A percentile compares a stretch with the other conserved stretches of the same genome.
Evolutionary conservation across 2,113 vertebrate species (phyloP).

Genomic region (Eira barbara): DNA sequence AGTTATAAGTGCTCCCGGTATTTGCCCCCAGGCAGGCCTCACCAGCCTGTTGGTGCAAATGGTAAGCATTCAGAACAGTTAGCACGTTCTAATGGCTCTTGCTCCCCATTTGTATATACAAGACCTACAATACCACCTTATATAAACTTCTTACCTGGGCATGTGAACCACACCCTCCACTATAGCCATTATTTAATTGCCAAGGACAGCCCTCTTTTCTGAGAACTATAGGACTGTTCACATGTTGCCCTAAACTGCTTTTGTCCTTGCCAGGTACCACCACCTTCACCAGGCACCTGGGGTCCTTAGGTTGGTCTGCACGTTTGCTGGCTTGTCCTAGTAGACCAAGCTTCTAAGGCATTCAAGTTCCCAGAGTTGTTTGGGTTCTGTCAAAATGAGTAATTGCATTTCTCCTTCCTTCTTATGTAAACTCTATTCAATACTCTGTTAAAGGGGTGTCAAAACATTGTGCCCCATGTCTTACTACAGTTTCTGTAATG

Average conservation of each 20-base stretch:
- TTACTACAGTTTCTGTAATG: not conserved
- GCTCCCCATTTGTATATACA: not conserved
- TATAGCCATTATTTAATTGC: not conserved
- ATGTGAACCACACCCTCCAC: not conserved
- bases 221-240: not conserved
- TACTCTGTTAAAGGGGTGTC: not conserved
- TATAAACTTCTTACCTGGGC: not conserved
- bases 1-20: not conserved
- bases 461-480: not conserved
- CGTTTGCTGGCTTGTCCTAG: not conserved
- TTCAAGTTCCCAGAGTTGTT: not conserved
- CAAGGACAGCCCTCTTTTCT: not conserved
- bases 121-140: not conserved
- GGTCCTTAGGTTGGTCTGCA: not conserved
- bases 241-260: rapidly evolving
- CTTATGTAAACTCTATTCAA: not conserved
- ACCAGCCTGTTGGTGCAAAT: not conserved
- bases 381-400: not conserved
- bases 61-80: not conserved
- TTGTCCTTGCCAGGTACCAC: not conserved
- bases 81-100: not conserved
- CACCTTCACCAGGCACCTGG: not conserved
- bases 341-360: not conserved
- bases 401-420: not conserved
- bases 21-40: not conserved